These are phyloP conservation scores for Machimus rusticus DNA, from an alignment of 2,888 invertebrate species.

Conservation along the genomic window DNA sequence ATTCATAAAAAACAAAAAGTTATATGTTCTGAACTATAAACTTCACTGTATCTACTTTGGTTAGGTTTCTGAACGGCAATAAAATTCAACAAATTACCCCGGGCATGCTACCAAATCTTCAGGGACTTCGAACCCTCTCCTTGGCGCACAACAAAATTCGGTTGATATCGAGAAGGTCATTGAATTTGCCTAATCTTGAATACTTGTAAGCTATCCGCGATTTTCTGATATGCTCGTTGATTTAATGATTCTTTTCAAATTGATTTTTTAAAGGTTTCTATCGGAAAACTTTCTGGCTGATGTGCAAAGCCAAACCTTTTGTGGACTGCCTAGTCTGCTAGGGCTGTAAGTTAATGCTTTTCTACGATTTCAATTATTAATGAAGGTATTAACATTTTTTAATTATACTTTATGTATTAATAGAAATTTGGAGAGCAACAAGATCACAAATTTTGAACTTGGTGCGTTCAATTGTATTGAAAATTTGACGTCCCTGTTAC, in stretches of 20 bases:
- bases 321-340: conserved; percentile 61
- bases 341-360: conserved; percentile 55
- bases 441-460: conserved; percentile 60
- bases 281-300: conserved; percentile 64
- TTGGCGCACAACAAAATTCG: conserved; percentile 63
- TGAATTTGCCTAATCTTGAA: conserved; percentile 59
- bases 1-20: not conserved
- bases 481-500: conserved; percentile 63
- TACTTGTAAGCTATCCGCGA: conserved; percentile 63
- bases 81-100: conserved; percentile 56
- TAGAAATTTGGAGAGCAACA: conserved; percentile 65
- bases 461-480: conserved; percentile 62
- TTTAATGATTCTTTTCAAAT: not conserved
- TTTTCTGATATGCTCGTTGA: not conserved
- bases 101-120: conserved; percentile 60
- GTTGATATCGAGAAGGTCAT: conserved; percentile 57
- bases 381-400: not conserved
- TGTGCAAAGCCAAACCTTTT: conserved; percentile 63
- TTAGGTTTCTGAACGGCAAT: conserved; percentile 63
- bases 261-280: conserved; percentile 60
- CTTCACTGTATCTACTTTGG: not conserved
- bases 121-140: conserved; percentile 62
- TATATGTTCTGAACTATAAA: not conserved
- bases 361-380: not conserved
- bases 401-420: not conserved